Evolutionary conservation across 37 sponge, comb jelly and placozoan species (phyloP).

Genomic region (Diacarnus erythraeanus): DNA sequence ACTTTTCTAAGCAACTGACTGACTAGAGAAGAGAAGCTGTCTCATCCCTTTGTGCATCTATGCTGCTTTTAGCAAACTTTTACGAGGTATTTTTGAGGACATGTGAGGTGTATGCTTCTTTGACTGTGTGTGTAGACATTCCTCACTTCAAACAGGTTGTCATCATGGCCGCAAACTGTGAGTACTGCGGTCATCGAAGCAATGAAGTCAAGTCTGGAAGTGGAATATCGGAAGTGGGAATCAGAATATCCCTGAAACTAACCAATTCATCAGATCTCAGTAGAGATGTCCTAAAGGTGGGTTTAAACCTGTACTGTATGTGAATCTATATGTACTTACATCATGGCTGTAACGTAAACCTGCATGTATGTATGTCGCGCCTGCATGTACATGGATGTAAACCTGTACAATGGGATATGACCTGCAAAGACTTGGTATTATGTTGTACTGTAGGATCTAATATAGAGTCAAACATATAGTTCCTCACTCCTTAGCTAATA

Average conservation of each 20-base stretch:
- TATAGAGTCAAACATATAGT: too few species aligned
- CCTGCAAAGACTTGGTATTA: too few species aligned
- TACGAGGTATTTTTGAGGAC: too few species aligned
- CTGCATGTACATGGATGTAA: too few species aligned
- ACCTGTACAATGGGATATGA: too few species aligned
- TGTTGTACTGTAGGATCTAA: too few species aligned
- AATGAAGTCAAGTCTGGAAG: slow-evolving; percentile 94
- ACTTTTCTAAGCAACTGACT: too few species aligned
- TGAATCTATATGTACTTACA: too few species aligned
- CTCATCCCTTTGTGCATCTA: neutral
- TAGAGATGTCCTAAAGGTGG: slow-evolving; percentile 89
- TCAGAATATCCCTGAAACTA: slow-evolving; percentile 62
- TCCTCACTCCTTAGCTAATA: too few species aligned
- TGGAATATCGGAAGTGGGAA: slow-evolving; percentile 80
- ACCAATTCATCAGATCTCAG: slow-evolving; percentile 75
- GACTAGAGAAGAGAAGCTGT: too few species aligned
- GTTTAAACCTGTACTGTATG: neutral
- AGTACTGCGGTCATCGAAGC: slow-evolving; percentile 79
- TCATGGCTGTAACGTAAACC: too few species aligned
- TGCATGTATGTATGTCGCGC: too few species aligned
- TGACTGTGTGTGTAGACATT: slow-evolving; percentile 44
- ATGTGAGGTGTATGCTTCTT: neutral
- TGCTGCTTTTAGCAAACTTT: neutral
- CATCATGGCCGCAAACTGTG: slow-evolving; percentile 92
- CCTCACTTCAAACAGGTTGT: slow-evolving; percentile 92